Conservation (phyloP, 2,888 invertebrate genomes). For the Synanthedon vespiformis region DNA sequence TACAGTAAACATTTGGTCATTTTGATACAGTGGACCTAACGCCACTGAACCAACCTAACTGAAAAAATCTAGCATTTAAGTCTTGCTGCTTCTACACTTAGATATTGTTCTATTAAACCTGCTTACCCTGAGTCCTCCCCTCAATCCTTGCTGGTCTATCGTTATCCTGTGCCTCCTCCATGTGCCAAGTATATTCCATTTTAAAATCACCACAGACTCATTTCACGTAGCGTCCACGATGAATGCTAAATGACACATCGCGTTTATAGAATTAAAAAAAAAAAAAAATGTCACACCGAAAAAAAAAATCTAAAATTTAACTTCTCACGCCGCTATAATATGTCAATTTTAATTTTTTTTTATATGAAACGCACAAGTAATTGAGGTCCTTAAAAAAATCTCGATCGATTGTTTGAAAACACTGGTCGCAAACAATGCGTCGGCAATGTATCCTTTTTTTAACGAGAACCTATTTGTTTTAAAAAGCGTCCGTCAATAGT, state of each 20-base stretch:
- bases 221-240: conserved; percentile 29
- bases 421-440: conserved; percentile 13
- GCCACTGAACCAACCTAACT: too few species aligned
- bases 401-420: conserved; percentile 10
- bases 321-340: too few species aligned
- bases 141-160: conserved; percentile 27
- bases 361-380: too few species aligned
- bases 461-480: conserved; percentile 18
- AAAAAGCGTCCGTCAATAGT: conserved; percentile 51
- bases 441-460: conserved; percentile 11
- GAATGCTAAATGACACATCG: conserved; percentile 26
- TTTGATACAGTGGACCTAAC: too few species aligned
- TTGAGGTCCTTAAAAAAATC: neutral
- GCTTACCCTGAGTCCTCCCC: conserved; percentile 44
- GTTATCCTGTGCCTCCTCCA: conserved; percentile 45
- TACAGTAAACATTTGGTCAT: too few species aligned
- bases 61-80: too few species aligned
- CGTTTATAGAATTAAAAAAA: conserved; percentile 4
- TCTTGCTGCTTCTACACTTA: too few species aligned
- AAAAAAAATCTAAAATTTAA: too few species aligned
- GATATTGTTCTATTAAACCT: neutral
- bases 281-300: neutral
- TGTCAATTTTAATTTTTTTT: too few species aligned
- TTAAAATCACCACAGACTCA: conserved; percentile 22
- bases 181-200: conserved; percentile 65